These are phyloP conservation scores for Nerophis lumbriciformis DNA, from an alignment of 2,113 vertebrate genomes.

Conservation along the genomic window DNA sequence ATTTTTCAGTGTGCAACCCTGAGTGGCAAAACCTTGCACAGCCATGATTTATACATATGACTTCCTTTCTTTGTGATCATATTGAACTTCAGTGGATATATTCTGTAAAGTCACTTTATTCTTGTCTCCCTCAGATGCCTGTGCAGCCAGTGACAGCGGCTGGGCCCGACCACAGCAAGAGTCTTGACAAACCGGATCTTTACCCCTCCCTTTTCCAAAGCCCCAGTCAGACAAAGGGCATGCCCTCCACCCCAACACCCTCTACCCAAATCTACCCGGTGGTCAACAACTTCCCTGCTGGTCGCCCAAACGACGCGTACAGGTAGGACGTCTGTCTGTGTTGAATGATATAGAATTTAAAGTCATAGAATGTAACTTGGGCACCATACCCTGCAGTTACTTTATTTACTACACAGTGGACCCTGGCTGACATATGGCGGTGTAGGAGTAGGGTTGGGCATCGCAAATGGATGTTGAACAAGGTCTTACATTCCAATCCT, in stretches of 20 bases:
- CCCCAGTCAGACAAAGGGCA: slow-evolving; percentile 80
- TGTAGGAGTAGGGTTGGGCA: no score
- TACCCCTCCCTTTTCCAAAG: slow-evolving; percentile 58
- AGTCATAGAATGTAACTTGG: no score
- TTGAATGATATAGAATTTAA: not conserved
- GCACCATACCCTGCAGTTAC: no score
- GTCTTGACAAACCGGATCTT: slow-evolving; percentile 76
- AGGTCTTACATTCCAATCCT: no score
- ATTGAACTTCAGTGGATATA: not conserved
- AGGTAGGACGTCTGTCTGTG: slow-evolving; percentile 65
- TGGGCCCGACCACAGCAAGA: slow-evolving; percentile 78
- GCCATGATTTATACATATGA: no score
- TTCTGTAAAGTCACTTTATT: not conserved
- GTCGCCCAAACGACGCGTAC: slow-evolving; percentile 76
- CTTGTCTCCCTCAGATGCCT: slow-evolving; percentile 66
- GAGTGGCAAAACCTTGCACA: no score
- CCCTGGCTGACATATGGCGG: no score
- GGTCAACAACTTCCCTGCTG: slow-evolving; percentile 75
- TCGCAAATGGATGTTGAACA: no score
- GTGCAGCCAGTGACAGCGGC: slow-evolving; percentile 75
- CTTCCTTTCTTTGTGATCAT: no score
- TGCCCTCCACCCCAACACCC: slow-evolving; percentile 75
- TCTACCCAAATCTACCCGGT: slow-evolving; percentile 79
- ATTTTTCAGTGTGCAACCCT: no score
- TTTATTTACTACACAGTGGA: no score